Conservation (phyloP, 1,140 invertebrate species). For the Nasonia longicornis region DNA sequence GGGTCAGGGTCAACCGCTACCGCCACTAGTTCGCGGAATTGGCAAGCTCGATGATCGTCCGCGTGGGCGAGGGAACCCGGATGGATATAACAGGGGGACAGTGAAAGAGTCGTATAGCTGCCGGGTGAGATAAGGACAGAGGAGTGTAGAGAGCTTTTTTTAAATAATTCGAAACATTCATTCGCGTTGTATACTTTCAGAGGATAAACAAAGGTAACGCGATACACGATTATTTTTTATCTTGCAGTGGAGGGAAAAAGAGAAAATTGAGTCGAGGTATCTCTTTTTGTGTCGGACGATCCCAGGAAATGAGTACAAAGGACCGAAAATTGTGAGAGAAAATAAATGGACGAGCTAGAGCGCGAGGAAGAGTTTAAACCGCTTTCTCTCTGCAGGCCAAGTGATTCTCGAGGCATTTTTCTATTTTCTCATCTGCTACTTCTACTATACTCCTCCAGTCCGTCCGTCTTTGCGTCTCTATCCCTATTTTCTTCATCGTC, state of each 20-base stretch:
- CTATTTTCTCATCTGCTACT: neutral
- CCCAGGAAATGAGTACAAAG: neutral
- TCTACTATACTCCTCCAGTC: neutral
- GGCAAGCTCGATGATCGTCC: constrained; percentile 20
- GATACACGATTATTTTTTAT: too few relatives aligned
- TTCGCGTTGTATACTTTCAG: too few relatives aligned
- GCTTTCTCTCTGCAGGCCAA: neutral
- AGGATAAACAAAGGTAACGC: too few relatives aligned
- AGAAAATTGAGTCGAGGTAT: neutral
- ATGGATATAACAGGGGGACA: neutral
- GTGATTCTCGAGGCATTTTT: neutral
- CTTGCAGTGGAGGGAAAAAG: too few relatives aligned
- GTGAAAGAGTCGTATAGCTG: neutral
- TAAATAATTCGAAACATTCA: too few relatives aligned
- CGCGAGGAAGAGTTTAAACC: neutral
- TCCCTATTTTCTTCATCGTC: neutral
- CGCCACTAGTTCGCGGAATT: constrained; percentile 5
- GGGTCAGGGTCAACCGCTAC: constrained; percentile 6
- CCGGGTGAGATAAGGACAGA: too few relatives aligned
- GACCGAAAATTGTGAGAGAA: neutral
- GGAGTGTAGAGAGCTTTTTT: too few relatives aligned
- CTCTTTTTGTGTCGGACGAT: too few relatives aligned
- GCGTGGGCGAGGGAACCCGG: neutral
- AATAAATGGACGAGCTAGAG: neutral
- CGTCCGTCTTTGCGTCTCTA: neutral